These are phyloP conservation scores for Acipenser oxyrinchus DNA, from an alignment of 2,797 vertebrate genomes.

Conservation along the genomic window DNA sequence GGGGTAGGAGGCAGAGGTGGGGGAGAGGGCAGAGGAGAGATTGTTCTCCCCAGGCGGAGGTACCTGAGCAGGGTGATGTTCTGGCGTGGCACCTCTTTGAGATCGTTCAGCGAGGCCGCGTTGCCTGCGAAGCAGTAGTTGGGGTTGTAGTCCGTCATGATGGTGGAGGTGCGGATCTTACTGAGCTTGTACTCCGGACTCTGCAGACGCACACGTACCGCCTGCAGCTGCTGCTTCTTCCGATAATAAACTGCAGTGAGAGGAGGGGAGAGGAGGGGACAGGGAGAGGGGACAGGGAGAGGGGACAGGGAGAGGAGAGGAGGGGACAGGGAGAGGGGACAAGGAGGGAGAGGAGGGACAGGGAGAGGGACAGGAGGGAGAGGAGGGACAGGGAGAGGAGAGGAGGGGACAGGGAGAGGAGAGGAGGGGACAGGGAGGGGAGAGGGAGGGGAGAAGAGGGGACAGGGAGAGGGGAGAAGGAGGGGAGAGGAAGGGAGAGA, in stretches of 20 bases:
- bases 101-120: constrained; percentile 62
- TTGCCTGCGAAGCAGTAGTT: constrained; percentile 87
- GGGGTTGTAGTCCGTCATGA: constrained; percentile 88
- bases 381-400: constrained; percentile 3
- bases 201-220: constrained; percentile 65
- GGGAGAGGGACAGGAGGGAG: not conserved
- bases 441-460: not conserved
- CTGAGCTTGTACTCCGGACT: constrained; percentile 84
- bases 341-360: constrained; percentile 12
- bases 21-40: not conserved
- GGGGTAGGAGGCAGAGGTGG: too few relatives aligned
- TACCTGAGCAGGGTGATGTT: constrained; percentile 85
- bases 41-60: constrained; percentile 6
- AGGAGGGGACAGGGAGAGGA: not conserved
- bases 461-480: too few relatives aligned
- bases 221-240: constrained; percentile 74
- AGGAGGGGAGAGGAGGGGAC: constrained; percentile 14
- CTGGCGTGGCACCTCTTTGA: constrained; percentile 80
- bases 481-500: too few relatives aligned
- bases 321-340: too few relatives aligned
- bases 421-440: too few relatives aligned
- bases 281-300: not conserved
- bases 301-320: not conserved
- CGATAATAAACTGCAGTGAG: constrained; percentile 72
- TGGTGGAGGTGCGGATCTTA: constrained; percentile 80